Evolutionary conservation across 2,888 invertebrate species (phyloP).

Genomic region (Idaea dimidiata): DNA sequence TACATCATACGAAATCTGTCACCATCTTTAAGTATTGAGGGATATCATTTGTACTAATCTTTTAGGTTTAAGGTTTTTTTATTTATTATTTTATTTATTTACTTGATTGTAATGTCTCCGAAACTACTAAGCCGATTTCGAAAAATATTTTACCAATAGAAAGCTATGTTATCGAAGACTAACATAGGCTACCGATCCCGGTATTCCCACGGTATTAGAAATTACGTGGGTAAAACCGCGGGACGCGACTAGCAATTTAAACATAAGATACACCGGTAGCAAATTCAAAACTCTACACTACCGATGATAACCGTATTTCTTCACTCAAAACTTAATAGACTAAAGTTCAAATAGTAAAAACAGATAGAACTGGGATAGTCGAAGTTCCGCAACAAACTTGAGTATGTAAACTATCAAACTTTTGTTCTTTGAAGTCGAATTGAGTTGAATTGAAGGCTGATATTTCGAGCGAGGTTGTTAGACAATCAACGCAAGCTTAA

Average conservation of each 20-base stretch:
- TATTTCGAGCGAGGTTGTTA: slow-evolving; percentile 44
- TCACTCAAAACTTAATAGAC: not conserved
- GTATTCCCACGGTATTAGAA: no score
- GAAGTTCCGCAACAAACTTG: not conserved
- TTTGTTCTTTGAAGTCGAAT: slow-evolving; percentile 48
- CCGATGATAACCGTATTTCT: not conserved
- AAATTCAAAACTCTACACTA: not conserved
- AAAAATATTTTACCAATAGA: no score
- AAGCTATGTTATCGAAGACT: no score
- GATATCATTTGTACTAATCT: no score
- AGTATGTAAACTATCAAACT: slow-evolving; percentile 48
- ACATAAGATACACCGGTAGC: not conserved
- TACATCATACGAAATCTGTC: no score
- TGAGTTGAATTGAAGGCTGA: slow-evolving; percentile 41
- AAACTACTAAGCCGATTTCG: no score
- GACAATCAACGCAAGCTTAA: slow-evolving; percentile 63
- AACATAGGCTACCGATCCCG: no score
- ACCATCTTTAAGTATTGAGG: not conserved
- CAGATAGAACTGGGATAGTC: not conserved
- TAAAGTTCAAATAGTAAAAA: not conserved
- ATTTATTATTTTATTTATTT: no score
- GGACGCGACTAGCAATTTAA: no score
- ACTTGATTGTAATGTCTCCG: no score
- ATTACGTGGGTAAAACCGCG: no score
- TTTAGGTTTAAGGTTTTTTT: no score